Evolutionary conservation across 2,113 vertebrate species (phyloP).

Genomic region (Phocoena phocoena): DNA sequence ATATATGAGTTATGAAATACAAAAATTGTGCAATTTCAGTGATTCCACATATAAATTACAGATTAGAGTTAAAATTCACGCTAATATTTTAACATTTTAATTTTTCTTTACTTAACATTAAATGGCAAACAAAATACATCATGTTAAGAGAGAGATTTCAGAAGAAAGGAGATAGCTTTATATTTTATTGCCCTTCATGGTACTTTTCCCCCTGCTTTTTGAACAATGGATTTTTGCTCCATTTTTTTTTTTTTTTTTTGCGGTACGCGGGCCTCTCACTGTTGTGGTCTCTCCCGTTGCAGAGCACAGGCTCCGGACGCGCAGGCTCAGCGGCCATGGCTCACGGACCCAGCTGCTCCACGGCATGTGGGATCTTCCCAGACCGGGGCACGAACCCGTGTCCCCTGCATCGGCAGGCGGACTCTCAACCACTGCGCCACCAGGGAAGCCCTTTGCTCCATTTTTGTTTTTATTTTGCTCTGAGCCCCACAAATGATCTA

Average conservation of each 20-base stretch:
- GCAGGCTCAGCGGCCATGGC: fast-evolving
- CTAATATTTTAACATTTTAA: neutral
- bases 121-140: constrained; percentile 20
- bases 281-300: too few species aligned
- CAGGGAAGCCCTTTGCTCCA: too few species aligned
- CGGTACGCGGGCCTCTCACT: too few species aligned
- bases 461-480: neutral
- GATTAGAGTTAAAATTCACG: neutral
- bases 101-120: neutral
- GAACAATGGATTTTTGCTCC: neutral
- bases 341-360: too few species aligned
- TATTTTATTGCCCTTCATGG: neutral
- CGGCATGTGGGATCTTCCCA: too few species aligned
- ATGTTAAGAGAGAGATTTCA: neutral
- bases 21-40: neutral
- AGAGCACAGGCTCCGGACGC: too few species aligned
- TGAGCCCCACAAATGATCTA: neutral
- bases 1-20: neutral
- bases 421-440: too few species aligned
- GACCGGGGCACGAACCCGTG: too few species aligned
- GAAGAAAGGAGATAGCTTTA: neutral
- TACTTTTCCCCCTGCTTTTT: neutral
- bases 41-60: neutral
- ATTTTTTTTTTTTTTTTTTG: neutral
- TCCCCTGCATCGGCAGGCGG: too few species aligned